phyloP scores from a whole-genome alignment of 2,888 invertebrate species.

The Atrina japonica region DNA sequence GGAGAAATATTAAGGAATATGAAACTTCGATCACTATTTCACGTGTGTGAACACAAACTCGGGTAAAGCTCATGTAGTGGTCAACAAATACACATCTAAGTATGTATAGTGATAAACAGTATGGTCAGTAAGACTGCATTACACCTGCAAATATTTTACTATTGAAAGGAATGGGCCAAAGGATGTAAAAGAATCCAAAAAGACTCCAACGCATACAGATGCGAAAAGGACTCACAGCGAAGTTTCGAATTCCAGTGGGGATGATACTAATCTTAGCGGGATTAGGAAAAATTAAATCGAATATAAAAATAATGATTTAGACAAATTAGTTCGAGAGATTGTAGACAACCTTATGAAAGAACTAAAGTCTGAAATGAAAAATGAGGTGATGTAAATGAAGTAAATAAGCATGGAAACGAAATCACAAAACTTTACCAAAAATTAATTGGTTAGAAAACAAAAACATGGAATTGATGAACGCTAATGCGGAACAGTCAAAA shows the following conservation, averaged over 20 bases:
- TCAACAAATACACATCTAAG: too few relatives aligned
- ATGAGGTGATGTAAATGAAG: background rate
- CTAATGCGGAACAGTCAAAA: background rate
- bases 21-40: too few relatives aligned
- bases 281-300: background rate
- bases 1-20: too few relatives aligned
- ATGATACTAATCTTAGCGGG: conserved; percentile 1
- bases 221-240: conserved; percentile 7
- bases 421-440: background rate
- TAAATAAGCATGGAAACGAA: background rate
- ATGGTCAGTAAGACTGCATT: too few relatives aligned
- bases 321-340: background rate
- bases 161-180: too few relatives aligned
- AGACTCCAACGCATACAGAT: too few relatives aligned
- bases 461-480: background rate
- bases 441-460: conserved; percentile 3
- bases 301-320: background rate
- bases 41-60: too few relatives aligned
- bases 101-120: too few relatives aligned
- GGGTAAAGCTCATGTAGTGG: too few relatives aligned
- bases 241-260: conserved; percentile 4
- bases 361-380: conserved; percentile 1
- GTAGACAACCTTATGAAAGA: background rate
- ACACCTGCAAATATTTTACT: too few relatives aligned
- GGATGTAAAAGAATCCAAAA: too few relatives aligned